Evolutionary conservation across 2,113 vertebrate species (phyloP).

Genomic region (Numida meleagris): DNA sequence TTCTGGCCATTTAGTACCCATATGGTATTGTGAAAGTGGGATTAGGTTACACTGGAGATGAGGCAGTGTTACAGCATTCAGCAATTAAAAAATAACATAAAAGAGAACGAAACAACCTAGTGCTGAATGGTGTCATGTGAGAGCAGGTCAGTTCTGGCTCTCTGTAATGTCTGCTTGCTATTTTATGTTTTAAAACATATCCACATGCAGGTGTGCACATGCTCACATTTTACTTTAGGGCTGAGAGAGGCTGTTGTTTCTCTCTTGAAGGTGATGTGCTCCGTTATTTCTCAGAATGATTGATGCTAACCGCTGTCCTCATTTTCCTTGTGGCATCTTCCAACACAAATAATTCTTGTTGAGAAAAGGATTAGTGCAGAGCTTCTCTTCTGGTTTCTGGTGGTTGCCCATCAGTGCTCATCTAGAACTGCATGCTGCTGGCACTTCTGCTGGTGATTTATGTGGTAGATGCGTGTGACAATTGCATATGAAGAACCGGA

Average conservation of each 20-base stretch:
- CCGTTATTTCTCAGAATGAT: not conserved
- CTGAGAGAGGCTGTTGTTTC: not conserved
- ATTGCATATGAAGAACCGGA: not conserved
- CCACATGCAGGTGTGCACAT: not conserved
- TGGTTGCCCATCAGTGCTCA: not conserved
- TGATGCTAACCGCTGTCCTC: not conserved
- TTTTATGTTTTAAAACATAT: constrained; percentile 4
- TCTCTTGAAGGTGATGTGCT: not conserved
- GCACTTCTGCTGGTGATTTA: not conserved
- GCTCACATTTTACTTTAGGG: not conserved
- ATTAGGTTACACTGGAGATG: not conserved
- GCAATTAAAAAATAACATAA: constrained; percentile 2
- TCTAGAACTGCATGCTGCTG: not conserved
- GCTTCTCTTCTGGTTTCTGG: not conserved
- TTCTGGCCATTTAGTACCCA: not conserved
- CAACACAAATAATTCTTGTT: not conserved
- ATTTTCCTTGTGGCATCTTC: not conserved
- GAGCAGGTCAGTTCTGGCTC: constrained; percentile 23
- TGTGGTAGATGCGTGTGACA: not conserved
- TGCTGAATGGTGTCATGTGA: constrained; percentile 29
- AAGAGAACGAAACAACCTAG: not conserved
- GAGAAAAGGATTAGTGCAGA: not conserved
- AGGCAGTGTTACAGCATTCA: not conserved
- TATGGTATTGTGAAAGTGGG: not conserved
- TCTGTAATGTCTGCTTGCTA: not conserved